Percentiles rank a stretch among this genome's conserved stretches.
Evolutionary conservation across 2,797 vertebrate genomes (phyloP).

Genomic region (Meriones psammophilus): DNA sequence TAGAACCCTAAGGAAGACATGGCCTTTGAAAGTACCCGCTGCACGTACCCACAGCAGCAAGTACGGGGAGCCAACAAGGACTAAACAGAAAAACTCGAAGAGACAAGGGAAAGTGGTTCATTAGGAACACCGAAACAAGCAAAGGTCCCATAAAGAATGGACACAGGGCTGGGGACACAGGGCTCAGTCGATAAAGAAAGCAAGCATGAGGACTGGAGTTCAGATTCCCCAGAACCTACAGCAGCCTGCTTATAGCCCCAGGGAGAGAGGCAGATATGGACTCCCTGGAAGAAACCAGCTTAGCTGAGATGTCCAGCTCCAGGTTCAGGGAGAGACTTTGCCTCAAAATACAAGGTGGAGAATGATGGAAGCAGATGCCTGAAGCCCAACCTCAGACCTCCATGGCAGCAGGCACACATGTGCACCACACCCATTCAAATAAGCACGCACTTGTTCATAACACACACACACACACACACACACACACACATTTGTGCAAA

Average conservation of each 20-base stretch:
- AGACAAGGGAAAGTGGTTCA: not conserved
- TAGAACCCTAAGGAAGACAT: too few relatives aligned
- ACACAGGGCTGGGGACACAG: not conserved
- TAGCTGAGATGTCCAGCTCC: not conserved
- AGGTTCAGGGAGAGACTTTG: not conserved
- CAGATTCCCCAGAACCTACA: not conserved
- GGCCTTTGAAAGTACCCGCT: not conserved
- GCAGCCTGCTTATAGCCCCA: too few relatives aligned
- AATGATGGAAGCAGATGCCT: not conserved
- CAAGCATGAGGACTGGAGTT: not conserved
- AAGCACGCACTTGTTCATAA: not conserved
- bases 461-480: not conserved
- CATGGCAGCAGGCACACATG: not conserved
- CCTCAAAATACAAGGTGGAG: not conserved
- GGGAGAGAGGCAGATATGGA: too few relatives aligned
- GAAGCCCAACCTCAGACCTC: not conserved
- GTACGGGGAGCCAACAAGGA: not conserved
- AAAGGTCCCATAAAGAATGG: not conserved
- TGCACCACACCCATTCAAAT: not conserved
- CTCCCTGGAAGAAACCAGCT: not conserved
- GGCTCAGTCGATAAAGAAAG: not conserved
- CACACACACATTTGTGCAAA: not conserved
- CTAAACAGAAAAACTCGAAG: not conserved
- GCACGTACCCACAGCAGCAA: too few relatives aligned
- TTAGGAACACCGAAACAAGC: not conserved